These are phyloP conservation scores for Neomicropteryx cornuta DNA, from an alignment of 1,140 invertebrate genomes.

Conservation along the genomic window DNA sequence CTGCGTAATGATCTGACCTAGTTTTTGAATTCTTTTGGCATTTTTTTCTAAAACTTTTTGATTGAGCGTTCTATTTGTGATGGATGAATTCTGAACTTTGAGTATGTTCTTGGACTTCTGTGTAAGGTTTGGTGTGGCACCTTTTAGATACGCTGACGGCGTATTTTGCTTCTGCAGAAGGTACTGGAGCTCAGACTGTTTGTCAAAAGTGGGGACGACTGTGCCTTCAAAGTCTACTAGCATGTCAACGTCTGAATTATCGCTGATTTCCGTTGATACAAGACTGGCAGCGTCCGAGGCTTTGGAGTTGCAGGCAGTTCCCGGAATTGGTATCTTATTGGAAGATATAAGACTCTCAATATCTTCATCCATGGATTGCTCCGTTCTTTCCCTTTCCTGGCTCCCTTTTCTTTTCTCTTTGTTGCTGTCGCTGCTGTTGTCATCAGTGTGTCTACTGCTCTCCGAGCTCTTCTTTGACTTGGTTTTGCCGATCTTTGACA, in stretches of 20 bases:
- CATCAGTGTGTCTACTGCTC: conserved; percentile 24
- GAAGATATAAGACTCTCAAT: conserved; percentile 38
- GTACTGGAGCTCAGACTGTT: conserved; percentile 35
- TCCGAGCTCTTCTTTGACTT: conserved; percentile 38
- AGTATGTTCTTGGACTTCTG: conserved; percentile 31
- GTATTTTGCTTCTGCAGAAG: conserved; percentile 36
- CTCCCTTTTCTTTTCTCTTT: conserved; percentile 26
- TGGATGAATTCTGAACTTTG: conserved; percentile 28
- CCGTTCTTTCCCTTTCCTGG: conserved; percentile 11
- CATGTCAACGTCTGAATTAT: conserved; percentile 24
- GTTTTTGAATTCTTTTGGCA: conserved; percentile 31
- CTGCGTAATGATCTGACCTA: conserved; percentile 30
- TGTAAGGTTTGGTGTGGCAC: conserved; percentile 22
- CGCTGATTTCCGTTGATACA: conserved; percentile 17
- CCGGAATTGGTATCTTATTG: conserved; percentile 35
- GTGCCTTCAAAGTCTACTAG: conserved; percentile 23
- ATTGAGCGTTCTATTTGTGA: conserved; percentile 27
- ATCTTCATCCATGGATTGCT: conserved; percentile 28
- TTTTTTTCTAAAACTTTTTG: conserved; percentile 36
- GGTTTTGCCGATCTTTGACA: conserved; percentile 36
- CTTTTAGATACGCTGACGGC: conserved; percentile 30
- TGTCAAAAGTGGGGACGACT: conserved; percentile 23
- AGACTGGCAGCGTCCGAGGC: conserved; percentile 18
- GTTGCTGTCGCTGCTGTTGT: conserved; percentile 27
- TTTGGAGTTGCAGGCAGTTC: conserved; percentile 3